Conservation (phyloP, 2,113 vertebrate species). For the Catharus bicknelli region DNA sequence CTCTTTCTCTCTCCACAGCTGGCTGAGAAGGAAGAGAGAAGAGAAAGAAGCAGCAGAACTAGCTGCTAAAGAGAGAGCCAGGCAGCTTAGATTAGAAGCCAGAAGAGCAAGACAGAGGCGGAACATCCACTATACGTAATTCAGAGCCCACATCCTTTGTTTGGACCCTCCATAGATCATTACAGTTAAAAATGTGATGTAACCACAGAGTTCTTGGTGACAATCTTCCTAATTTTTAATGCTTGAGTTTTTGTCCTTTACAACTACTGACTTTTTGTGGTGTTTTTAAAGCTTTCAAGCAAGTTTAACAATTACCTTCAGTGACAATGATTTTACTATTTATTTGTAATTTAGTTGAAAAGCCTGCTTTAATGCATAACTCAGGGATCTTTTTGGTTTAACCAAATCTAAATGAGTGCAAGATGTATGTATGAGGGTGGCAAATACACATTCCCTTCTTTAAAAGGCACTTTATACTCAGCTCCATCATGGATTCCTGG, state of each 20-base stretch:
- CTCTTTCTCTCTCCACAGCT: constrained; percentile 73
- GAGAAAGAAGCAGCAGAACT: constrained; percentile 88
- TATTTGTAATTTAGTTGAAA: constrained; percentile 33
- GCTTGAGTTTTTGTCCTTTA: constrained; percentile 17
- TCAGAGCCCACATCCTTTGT: constrained; percentile 79
- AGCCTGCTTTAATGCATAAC: constrained; percentile 45
- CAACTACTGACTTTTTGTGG: constrained; percentile 17
- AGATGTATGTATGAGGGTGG: not conserved
- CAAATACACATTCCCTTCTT: not conserved
- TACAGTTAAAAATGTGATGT: constrained; percentile 75
- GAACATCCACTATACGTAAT: constrained; percentile 74
- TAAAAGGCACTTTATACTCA: constrained; percentile 9
- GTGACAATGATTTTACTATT: constrained; percentile 36
- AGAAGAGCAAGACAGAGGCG: constrained; percentile 81
- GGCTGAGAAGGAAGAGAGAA: constrained; percentile 86
- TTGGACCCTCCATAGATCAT: constrained; percentile 73
- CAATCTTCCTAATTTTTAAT: constrained; percentile 6
- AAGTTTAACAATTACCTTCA: constrained; percentile 32
- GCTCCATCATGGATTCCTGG: constrained; percentile 24
- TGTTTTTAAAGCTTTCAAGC: constrained; percentile 37
- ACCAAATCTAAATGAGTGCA: not conserved
- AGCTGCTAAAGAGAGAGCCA: constrained; percentile 80
- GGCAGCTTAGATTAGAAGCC: constrained; percentile 85
- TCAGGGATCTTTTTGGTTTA: constrained; percentile 41
- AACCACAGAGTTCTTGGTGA: not conserved